Base-by-base conservation (phyloP, 2,113 vertebrate species). In the Campylorhamphus procurvoides region DNA sequence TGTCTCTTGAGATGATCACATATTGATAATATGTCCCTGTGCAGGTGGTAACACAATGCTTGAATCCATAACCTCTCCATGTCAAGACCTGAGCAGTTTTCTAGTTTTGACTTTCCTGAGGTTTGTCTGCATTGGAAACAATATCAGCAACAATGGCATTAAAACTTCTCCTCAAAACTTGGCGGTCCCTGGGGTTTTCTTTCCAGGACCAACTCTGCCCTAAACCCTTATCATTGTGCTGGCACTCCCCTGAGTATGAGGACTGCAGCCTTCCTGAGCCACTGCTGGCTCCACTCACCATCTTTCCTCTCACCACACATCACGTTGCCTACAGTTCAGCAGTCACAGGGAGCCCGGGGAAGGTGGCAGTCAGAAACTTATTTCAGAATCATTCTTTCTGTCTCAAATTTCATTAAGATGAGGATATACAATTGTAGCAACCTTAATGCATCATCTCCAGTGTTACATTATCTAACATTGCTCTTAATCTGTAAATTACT, bases 251-350 rank as follows among this genome's bases (percentile, higher is more conserved):
- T 44, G 91, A 64, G 29, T 6, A 19, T 3, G 24, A 93, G 60
- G 28, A 28, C 39, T 81, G 20, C 47, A 75, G 44, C 55, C 64
- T 58, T 81, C 68, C 52, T 0, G 0, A 79, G 77, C 20, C 42
- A 44, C 18, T 0, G 0, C 1, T 13, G 10, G 35, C 37, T 92
- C 42, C 3, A 0, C 37, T 59, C 16, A 3, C 31, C 60, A 33
- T 18, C 8, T 0, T 24, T 82, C 42, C 37, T 56, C 58, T 89
- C 52, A 15, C 37, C n/a, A 60, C 23, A 12, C 13, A 49, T 1
- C n/a, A 7, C 6, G 17, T 84, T 44, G 37, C 16, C 60, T 2
- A 0, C 22, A 74, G 4, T 4, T 14, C 19, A 60, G 22, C 33
- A 40, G 39, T 75, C 68, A 40, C 47, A 56, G 29, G 35, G 16